These are phyloP conservation scores for Eupithecia pulchellata DNA, from an alignment of 2,888 invertebrate species.

Conservation along the genomic window DNA sequence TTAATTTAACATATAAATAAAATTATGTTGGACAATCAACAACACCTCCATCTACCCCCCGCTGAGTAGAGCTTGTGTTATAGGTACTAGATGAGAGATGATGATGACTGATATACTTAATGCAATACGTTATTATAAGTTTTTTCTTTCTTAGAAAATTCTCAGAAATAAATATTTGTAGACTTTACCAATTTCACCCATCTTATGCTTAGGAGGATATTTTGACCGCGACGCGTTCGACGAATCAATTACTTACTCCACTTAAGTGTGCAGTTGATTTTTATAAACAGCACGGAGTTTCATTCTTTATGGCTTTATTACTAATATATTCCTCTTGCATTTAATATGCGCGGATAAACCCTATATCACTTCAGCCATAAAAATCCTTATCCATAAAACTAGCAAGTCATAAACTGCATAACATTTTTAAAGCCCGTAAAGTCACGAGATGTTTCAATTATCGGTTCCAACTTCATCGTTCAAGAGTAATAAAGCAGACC, in stretches of 20 bases:
- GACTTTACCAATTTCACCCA: too few relatives aligned
- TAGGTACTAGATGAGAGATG: too few relatives aligned
- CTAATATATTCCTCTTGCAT: constrained; percentile 13
- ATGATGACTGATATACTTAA: too few relatives aligned
- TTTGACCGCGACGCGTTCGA: background rate
- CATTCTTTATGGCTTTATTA: background rate
- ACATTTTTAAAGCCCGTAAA: constrained; percentile 50
- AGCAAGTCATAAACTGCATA: constrained; percentile 63
- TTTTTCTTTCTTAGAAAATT: too few relatives aligned
- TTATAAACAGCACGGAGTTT: background rate
- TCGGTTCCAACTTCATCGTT: constrained; percentile 51
- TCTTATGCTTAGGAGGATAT: background rate
- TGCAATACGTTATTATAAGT: too few relatives aligned
- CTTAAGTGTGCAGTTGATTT: background rate
- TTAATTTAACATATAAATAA: too few relatives aligned
- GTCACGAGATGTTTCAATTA: constrained; percentile 51
- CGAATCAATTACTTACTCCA: background rate
- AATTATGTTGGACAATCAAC: too few relatives aligned
- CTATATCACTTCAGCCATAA: constrained; percentile 32
- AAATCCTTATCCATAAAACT: constrained; percentile 57
- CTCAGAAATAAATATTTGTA: too few relatives aligned
- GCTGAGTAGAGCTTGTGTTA: too few relatives aligned
- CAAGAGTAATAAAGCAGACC: constrained; percentile 51
- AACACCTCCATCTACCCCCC: too few relatives aligned
- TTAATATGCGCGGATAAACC: constrained; percentile 19